phyloP scores from a whole-genome alignment of 2,113 vertebrate genomes.

The Ictalurus punctatus region DNA sequence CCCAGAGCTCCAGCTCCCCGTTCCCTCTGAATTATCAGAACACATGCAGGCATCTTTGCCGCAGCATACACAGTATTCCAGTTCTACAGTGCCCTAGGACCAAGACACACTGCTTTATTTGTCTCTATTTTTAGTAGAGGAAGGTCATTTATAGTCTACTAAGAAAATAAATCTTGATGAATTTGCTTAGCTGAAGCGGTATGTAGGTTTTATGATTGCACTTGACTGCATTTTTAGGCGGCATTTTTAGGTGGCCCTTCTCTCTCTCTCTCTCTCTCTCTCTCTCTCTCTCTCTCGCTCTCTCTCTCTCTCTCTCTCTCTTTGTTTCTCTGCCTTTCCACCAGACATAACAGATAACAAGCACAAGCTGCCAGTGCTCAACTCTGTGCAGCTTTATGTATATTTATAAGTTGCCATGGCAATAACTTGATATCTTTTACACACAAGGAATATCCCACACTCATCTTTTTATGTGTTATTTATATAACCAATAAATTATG shows the following conservation, averaged over 20 bases:
- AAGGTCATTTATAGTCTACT: not conserved
- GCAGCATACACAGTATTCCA: not conserved
- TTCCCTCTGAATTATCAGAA: slow-evolving; percentile 27
- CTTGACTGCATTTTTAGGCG: slow-evolving; percentile 34
- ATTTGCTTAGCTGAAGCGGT: slow-evolving; percentile 1
- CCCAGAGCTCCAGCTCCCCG: slow-evolving; percentile 26
- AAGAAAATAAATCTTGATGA: slow-evolving; percentile 13
- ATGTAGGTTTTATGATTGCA: slow-evolving; percentile 39
- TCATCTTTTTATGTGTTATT: not conserved
- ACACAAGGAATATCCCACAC: not conserved
- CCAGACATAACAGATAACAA: slow-evolving; percentile 29
- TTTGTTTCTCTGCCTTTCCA: not conserved
- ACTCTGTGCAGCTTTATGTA: slow-evolving; percentile 27
- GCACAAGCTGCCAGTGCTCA: slow-evolving; percentile 13
- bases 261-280: not conserved
- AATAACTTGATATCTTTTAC: slow-evolving; percentile 30
- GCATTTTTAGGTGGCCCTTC: slow-evolving; percentile 13
- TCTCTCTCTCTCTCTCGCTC: not conserved
- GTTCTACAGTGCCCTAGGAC: not conserved
- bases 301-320: not conserved
- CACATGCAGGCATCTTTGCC: slow-evolving; percentile 11
- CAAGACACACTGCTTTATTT: not conserved
- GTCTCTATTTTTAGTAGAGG: not conserved
- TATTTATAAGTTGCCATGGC: slow-evolving; percentile 44
- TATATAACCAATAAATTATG: not conserved